These are phyloP conservation scores for Serripes groenlandicus DNA, from an alignment of 2,888 invertebrate species.

Conservation along the genomic window DNA sequence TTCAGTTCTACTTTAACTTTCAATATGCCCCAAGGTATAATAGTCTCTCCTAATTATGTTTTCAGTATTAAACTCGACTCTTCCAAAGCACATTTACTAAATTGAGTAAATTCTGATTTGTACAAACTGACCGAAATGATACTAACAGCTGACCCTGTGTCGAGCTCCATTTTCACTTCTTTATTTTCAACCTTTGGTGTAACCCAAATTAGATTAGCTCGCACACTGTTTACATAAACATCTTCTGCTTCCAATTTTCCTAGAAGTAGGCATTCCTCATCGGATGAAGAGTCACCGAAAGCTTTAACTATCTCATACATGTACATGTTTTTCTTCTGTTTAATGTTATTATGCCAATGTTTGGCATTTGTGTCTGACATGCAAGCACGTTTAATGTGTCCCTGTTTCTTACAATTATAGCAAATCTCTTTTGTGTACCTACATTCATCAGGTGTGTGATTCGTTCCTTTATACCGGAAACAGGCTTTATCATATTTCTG, in stretches of 20 bases:
- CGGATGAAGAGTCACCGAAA: background rate
- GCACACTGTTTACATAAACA: background rate
- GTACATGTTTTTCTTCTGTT: background rate
- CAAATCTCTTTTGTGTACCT: conserved; percentile 2
- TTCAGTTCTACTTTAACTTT: conserved; percentile 16
- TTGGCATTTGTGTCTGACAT: background rate
- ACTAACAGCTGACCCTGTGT: conserved; percentile 45
- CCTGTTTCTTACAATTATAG: conserved; percentile 25
- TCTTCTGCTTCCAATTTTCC: conserved; percentile 6
- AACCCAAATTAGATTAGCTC: conserved; percentile 5
- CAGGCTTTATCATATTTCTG: too few relatives aligned
- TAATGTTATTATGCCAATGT: background rate
- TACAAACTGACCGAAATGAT: conserved; percentile 25
- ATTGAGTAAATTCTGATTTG: conserved; percentile 1
- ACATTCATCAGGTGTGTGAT: conserved; percentile 26
- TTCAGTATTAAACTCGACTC: background rate
- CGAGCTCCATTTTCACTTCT: conserved; percentile 44
- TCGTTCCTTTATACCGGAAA: conserved; percentile 18
- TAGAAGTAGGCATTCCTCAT: background rate
- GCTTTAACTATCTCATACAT: too few relatives aligned
- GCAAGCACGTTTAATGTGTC: conserved; percentile 33
- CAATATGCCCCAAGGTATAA: conserved; percentile 1
- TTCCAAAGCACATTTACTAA: conserved; percentile 16
- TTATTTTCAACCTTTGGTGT: background rate
- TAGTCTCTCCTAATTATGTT: conserved; percentile 27